Evolutionary conservation across 1,140 invertebrate genomes (phyloP), one percentile per base, ranked within the genome.

Genomic region (Lepeophtheirus salmonis): DNA sequence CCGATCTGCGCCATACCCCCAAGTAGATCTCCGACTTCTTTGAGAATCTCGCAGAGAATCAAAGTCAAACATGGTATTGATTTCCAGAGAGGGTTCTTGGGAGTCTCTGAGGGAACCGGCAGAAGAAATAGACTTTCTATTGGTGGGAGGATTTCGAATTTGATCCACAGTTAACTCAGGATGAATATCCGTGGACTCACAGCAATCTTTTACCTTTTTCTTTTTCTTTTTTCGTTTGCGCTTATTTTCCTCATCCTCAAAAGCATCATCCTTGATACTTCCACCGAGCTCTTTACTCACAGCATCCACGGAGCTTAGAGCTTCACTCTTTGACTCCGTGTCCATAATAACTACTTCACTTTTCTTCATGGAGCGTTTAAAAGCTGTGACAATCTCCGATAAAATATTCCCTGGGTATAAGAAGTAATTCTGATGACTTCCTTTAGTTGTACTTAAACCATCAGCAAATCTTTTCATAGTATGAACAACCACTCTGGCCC

Each of bases 11-110:
- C n/a, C n/a, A 3, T 17, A 22, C 3, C 23, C 14, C 17, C n/a
- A n/a, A 22, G 52, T 54, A n/a, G 16, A 22, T 22, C 16, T 17
- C 3, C 21, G 52, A 2, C 21, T 14, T 22, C 23, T 14, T 22
- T 22, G 52, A 18, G n/a, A 22, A 3, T n/a, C 52, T 1, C 14
- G 16, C 3, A 14, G 16, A 12, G 30, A 41, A 22, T 20, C 16
- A 54, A 54, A 54, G 22, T 54, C 52, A 16, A 54, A 54, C 52
- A 54, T 54, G 52, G 52, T 54, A 22, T 54, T 54, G 21, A 54
- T 54, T 22, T 54, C 52, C 17, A 54, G 52, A 2, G 52, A n/a
- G n/a, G 18, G 14, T 16, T n/a, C 21, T 14, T 22, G 17, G 16
- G n/a, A n/a, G 52, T 54, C 21, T 20, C 17, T 22, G 52, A 54